These are phyloP conservation scores for Enteromius trimaculatus DNA, from an alignment of 2,797 vertebrate species.

Conservation along the genomic window DNA sequence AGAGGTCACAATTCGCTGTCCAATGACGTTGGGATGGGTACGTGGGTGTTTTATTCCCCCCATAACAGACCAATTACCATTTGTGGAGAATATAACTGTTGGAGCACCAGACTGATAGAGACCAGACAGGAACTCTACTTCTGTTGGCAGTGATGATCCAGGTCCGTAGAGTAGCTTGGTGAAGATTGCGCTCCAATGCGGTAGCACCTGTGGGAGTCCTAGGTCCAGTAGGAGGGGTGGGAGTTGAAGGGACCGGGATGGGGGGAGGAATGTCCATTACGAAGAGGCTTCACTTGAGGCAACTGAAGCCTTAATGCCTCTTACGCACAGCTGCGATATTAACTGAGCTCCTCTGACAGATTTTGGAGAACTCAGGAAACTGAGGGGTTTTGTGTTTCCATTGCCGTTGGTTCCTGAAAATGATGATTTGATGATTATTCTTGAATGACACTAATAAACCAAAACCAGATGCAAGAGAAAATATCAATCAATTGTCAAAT, in stretches of 20 bases:
- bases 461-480: neutral
- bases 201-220: constrained; percentile 84
- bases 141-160: constrained; percentile 54
- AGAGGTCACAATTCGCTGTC: neutral
- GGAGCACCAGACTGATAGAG: constrained; percentile 21
- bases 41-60: neutral
- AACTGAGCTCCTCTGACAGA: constrained; percentile 32
- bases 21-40: constrained; percentile 16
- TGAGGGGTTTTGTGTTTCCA: constrained; percentile 68
- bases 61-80: constrained; percentile 9
- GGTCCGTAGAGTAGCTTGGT: constrained; percentile 1
- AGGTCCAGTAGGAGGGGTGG: constrained; percentile 53
- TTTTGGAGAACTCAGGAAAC: constrained; percentile 63
- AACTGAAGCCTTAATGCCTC: constrained; percentile 64
- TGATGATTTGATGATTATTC: constrained; percentile 8
- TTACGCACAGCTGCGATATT: constrained; percentile 70
- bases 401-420: constrained; percentile 64
- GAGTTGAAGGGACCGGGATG: constrained; percentile 55
- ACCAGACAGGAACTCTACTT: constrained; percentile 39
- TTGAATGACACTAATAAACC: neutral
- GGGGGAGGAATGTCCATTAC: constrained; percentile 76
- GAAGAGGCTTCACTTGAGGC: constrained; percentile 77
- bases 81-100: constrained; percentile 27
- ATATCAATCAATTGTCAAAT: neutral
- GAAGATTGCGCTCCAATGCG: constrained; percentile 70